Base-by-base conservation (phyloP, 1,140 invertebrate species). In the Teleogryllus occipitalis region DNA sequence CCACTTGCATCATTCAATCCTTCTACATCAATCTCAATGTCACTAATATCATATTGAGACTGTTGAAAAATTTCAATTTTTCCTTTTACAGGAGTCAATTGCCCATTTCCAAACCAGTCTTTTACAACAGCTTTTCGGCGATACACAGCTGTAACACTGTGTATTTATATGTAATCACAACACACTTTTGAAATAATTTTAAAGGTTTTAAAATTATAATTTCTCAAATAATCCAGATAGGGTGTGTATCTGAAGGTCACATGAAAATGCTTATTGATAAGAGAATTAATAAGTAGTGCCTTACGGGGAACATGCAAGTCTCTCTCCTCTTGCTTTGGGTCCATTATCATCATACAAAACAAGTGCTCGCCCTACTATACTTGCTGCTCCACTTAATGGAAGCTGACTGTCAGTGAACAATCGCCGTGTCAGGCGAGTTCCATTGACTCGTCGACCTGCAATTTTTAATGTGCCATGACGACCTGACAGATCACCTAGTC, bases 261-360 rank as follows among this genome's bases (percentile, higher is more conserved):
- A 7, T 14, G 7, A 21, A 18, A 74, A 74, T 21, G 18, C 72
- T 18, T 74, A n/a, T n/a, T n/a, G n/a, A n/a, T n/a, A n/a, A 21
- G 72, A n/a, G 72, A 65, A 65, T 65, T 2, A 65, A 65, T 65
- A 65, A 10, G 0, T 18, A 65, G 54, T 65, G 18, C 18, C 79
- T 90, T 87, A 96, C 95, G 90, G 90, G 21, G 95, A 93, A 86
- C 97, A 98, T 0, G 95, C 95, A 83, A 98, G 87, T 82, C 96
- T 86, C 85, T 96, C 93, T 14, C 95, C 96, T 80, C 96, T 88
- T 0, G 95, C 95, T 81, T 93, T 91, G 2, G 96, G 96, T 7
- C 94, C 94, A 84, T 93, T 89, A 83, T 97, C 95, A 85, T 96
- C 96, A 82, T 95, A 96, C 74, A 98, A 91, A 0, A 97, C 94